Evolutionary conservation across 1,140 invertebrate genomes (phyloP).

Genomic region (Drosophila elegans): DNA sequence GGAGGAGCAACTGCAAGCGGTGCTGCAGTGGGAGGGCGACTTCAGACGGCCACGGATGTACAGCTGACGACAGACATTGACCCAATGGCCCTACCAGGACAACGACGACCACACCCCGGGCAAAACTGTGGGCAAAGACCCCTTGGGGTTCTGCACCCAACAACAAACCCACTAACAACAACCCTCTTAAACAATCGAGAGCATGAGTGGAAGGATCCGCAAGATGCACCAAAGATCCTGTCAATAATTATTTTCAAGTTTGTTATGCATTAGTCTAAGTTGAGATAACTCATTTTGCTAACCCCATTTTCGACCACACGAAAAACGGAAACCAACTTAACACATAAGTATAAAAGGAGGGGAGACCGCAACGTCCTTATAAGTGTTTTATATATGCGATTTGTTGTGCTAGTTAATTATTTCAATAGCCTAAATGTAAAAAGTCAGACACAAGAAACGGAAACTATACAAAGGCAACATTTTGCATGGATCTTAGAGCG

Average conservation of each 20-base stretch:
- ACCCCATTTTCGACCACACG: background rate
- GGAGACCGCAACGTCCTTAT: background rate
- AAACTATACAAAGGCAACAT: conserved; percentile 4
- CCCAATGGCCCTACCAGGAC: conserved; percentile 1
- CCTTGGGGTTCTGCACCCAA: conserved; percentile 1
- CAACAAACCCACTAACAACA: conserved; percentile 6
- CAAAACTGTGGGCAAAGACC: conserved; percentile 1
- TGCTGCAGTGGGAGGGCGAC: conserved; percentile 33
- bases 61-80: conserved; percentile 51
- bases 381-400: conserved; percentile 24
- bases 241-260: conserved; percentile 49
- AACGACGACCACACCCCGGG: conserved; percentile 13
- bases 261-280: conserved; percentile 40
- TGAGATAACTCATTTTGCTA: conserved; percentile 8
- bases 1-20: conserved; percentile 34
- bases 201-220: conserved; percentile 44
- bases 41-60: conserved; percentile 9
- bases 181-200: background rate
- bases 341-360: background rate
- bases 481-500: conserved; percentile 13
- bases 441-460: conserved; percentile 26
- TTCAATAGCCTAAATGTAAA: conserved; percentile 54
- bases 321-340: background rate
- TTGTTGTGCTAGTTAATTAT: conserved; percentile 64
- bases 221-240: conserved; percentile 69